phyloP scores from a whole-genome alignment of 2,113 vertebrate species.

The Aplodontia rufa region DNA sequence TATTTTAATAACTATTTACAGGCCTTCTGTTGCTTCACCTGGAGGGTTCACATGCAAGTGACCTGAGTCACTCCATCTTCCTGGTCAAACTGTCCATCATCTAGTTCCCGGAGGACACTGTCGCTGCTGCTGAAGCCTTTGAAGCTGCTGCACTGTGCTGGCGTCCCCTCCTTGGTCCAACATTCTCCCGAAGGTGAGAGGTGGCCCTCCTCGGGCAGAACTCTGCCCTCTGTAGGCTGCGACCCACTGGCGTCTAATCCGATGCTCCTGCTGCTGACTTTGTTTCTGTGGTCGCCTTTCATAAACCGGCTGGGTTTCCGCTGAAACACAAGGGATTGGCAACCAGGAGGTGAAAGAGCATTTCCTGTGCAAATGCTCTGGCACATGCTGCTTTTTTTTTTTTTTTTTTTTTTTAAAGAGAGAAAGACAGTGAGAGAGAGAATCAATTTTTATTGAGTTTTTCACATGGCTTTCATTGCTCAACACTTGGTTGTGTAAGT shows the following conservation, averaged over 20 bases:
- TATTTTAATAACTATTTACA: conserved; percentile 67
- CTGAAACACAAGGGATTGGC: conserved; percentile 81
- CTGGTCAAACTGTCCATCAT: conserved; percentile 94
- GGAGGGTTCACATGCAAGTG: conserved; percentile 92
- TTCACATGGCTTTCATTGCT: too few relatives aligned
- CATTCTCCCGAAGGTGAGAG: conserved; percentile 65
- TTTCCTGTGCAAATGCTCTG: neutral
- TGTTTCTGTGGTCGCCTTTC: conserved; percentile 79
- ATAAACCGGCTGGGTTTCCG: conserved; percentile 79
- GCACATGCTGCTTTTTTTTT: accelerated
- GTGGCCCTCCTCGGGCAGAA: conserved; percentile 55
- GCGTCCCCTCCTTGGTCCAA: conserved; percentile 76
- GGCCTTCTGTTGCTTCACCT: conserved; percentile 57
- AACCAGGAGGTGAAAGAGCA: neutral
- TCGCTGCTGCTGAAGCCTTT: conserved; percentile 88
- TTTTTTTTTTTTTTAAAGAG: too few relatives aligned
- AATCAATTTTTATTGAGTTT: too few relatives aligned
- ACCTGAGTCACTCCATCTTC: conserved; percentile 96
- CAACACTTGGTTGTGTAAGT: too few relatives aligned
- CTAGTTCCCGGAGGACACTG: conserved; percentile 89
- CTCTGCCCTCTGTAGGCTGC: conserved; percentile 46
- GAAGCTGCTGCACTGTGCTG: conserved; percentile 82
- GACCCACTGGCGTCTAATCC: conserved; percentile 75
- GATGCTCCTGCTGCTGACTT: conserved; percentile 73
- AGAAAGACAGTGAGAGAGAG: too few relatives aligned